Conservation (phyloP, 2,888 invertebrate genomes). For the Eristalis tenax region DNA sequence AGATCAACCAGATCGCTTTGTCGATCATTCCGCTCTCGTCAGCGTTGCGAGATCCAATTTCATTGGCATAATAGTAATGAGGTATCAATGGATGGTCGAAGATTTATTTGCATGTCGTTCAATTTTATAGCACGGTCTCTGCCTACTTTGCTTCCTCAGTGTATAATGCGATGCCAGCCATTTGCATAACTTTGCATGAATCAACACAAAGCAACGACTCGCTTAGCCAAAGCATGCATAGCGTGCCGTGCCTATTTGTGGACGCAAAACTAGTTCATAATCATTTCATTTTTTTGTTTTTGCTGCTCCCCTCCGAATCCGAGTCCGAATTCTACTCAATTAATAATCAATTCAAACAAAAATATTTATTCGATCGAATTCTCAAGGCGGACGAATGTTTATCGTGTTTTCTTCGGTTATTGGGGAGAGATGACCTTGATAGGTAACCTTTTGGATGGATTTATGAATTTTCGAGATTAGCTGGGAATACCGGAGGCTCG, state of each 20-base stretch:
- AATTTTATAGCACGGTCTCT: slow-evolving; percentile 7
- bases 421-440: slow-evolving; percentile 14
- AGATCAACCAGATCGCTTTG: background rate
- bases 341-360: slow-evolving; percentile 28
- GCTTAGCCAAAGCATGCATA: background rate
- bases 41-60: slow-evolving; percentile 17
- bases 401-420: background rate
- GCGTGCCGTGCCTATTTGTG: background rate
- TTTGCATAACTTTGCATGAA: slow-evolving; percentile 54
- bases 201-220: background rate
- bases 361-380: slow-evolving; percentile 38
- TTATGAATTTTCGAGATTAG: slow-evolving; percentile 6
- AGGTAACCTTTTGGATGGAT: slow-evolving; percentile 24
- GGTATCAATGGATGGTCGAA: slow-evolving; percentile 9
- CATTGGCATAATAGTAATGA: slow-evolving; percentile 25
- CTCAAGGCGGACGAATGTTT: slow-evolving; percentile 48
- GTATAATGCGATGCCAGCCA: slow-evolving; percentile 10
- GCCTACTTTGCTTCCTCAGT: slow-evolving; percentile 9
- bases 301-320: background rate
- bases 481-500: background rate
- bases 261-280: slow-evolving; percentile 59
- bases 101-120: slow-evolving; percentile 33
- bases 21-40: background rate
- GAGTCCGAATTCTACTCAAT: background rate
- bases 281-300: slow-evolving; percentile 1